Evolutionary conservation across 1,140 invertebrate genomes (phyloP), one percentile per base, ranked within the genome.

Genomic region (Achroia grisella): DNA sequence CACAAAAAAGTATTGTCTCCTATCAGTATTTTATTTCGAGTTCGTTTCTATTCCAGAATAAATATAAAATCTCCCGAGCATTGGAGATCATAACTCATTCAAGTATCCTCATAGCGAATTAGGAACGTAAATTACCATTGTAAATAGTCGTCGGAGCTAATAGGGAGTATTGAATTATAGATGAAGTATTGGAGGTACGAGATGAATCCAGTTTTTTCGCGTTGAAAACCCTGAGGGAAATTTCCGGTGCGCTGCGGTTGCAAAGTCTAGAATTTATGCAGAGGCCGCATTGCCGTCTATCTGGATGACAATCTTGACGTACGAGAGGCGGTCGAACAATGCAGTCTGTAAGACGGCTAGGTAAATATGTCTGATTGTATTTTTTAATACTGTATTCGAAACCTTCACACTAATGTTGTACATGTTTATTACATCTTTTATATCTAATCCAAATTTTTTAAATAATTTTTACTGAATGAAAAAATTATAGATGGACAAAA

Each of bases 191-290:
- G 61, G 55, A 63, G 56, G 64, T 34, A 52, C 37, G 48, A 52
- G 60, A 69, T 67, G 67, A 71, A 70, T 68, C 57, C 62, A 44
- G 63, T 70, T 76, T 81, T 76, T 77, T 63, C 54, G 42, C 59
- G 56, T 60, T 66, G 58, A 74, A 74, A 72, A 58, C 61, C 74
- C 77, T 69, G 52, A 67, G 74, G 71, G 70, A 78, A 78, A 78
- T 76, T 67, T 56, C 66, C 52, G 56, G 49, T 62, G 52, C 62
- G 57, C 67, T 69, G 66, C 59, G 61, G 63, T 48, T 64, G 61
- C 56, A 70, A 74, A 73, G 64, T 62, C 68, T 71, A 73, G 69
- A 77, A 79, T 79, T 81, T 81, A 77, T 81, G 74, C 72, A 71
- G 44, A 47, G 49, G 58, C 62, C 58, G 69, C 56, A 72, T 68